A percentile compares a stretch with the other conserved stretches of the same genome.
Conservation (phyloP, 2,888 invertebrate species). For the Scaptomyza flava region DNA sequence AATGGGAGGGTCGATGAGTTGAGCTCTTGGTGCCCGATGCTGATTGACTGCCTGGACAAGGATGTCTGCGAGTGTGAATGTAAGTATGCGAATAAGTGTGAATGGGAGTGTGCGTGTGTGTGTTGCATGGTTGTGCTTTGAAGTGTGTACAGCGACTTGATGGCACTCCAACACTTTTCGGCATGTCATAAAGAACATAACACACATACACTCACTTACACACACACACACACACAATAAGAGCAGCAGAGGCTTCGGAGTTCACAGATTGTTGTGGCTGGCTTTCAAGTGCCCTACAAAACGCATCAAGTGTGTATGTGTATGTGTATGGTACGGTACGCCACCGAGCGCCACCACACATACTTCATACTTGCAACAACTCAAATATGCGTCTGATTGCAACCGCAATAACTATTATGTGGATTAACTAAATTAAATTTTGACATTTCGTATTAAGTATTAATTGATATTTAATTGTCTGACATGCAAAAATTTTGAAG, state of each 20-base stretch:
- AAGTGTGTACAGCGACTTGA: slow-evolving; percentile 70
- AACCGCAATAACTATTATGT: slow-evolving; percentile 46
- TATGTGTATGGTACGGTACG: slow-evolving; percentile 13
- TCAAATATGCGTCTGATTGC: slow-evolving; percentile 31
- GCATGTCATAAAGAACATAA: slow-evolving; percentile 74
- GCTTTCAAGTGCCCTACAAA: slow-evolving; percentile 55
- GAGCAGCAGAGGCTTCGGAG: slow-evolving; percentile 48
- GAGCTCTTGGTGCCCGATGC: slow-evolving; percentile 50
- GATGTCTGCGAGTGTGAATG: slow-evolving; percentile 20
- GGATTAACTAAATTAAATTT: slow-evolving; percentile 66
- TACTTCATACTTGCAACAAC: slow-evolving; percentile 30
- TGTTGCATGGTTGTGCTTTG: slow-evolving; percentile 47
- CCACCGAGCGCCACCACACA: slow-evolving; percentile 27
- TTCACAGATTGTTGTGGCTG: slow-evolving; percentile 61
- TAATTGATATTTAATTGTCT: slow-evolving; percentile 72
- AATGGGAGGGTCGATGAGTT: slow-evolving; percentile 45
- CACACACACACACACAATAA: slow-evolving; percentile 38
- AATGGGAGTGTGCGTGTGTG: slow-evolving; percentile 17
- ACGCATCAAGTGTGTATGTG: slow-evolving; percentile 39
- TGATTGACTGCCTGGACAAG: slow-evolving; percentile 62
- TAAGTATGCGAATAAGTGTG: slow-evolving; percentile 9
- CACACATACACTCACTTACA: slow-evolving; percentile 30
- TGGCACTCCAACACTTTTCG: slow-evolving; percentile 77
- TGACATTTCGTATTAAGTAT: slow-evolving; percentile 29
- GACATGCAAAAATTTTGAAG: slow-evolving; percentile 45